Evolutionary conservation across 2,888 invertebrate species (phyloP), one percentile per base, ranked within the genome.

Genomic region (Tanypteryx hageni): DNA sequence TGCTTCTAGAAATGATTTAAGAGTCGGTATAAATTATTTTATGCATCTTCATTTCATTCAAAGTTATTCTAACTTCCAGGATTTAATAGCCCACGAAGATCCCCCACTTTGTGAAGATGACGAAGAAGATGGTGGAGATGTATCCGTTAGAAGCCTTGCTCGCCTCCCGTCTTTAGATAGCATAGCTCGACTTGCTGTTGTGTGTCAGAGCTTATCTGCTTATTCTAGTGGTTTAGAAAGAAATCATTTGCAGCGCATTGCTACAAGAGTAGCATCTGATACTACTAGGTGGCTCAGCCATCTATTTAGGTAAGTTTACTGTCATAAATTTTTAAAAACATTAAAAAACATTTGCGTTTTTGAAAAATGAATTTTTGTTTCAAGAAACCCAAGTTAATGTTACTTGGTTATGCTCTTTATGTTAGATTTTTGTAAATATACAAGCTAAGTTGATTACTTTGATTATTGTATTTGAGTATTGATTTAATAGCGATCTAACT

Each of bases 131-230:
- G 92, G 93, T 31, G 93, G 92, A 18, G 92, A 82, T n/a, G n/a
- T 85, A 13, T 94, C 94, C 0, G 92, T 93, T 44, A 92, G 93
- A n/a, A 93, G 92, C 92, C 92, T 95, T n/a, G 94, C 95, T 18
- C 94, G 93, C 59, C 93, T 95, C 56, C 95, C 95, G 16, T 94
- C 94, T 4, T 93, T 95, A 57, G 95, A 95, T 58, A 95, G 95
- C n/a, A 94, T 95, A 2, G 95, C 96, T 81, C 96, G 96, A 93
- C 94, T 97, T 93, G 96, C 98, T 14, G 96, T 98, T 92, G 96
- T 98, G 44, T 97, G 98, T n/a, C 98, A 99, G 95, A 98, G 98
- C 94, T 96, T 99, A 93, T 97, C 98, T 8, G 98, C 99, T 0
- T 97, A 98, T 94, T 97, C 98, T 93, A 97, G 98, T n/a, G 97